These are phyloP conservation scores for Drosophila austrosaltans DNA, from an alignment of 2,888 invertebrate species.

Conservation along the genomic window DNA sequence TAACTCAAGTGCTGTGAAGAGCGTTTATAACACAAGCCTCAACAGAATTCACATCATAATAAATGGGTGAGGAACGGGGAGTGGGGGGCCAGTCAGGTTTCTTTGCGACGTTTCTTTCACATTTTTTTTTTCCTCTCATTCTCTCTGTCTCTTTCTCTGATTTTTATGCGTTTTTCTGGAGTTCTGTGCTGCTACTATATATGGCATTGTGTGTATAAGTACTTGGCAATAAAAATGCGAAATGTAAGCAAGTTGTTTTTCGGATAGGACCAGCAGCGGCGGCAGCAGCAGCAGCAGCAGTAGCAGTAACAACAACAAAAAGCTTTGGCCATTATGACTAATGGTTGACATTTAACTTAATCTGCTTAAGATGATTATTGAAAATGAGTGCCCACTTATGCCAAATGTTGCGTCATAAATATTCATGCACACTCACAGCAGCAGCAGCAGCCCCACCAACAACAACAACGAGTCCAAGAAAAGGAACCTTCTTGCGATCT, in stretches of 20 bases:
- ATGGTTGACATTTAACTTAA: slow-evolving; percentile 78
- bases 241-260: slow-evolving; percentile 62
- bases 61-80: slow-evolving; percentile 50
- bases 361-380: slow-evolving; percentile 78
- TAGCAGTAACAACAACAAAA: slow-evolving; percentile 29
- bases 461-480: neutral
- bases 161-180: slow-evolving; percentile 70
- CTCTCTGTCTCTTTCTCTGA: slow-evolving; percentile 41
- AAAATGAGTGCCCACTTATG: slow-evolving; percentile 77
- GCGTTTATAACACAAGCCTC: slow-evolving; percentile 66
- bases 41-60: slow-evolving; percentile 71
- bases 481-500: slow-evolving; percentile 20
- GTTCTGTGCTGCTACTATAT: slow-evolving; percentile 26
- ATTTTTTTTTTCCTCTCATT: slow-evolving; percentile 20
- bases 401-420: slow-evolving; percentile 79
- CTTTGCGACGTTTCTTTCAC: slow-evolving; percentile 31
- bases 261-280: slow-evolving; percentile 45
- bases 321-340: slow-evolving; percentile 76
- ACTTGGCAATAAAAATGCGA: slow-evolving; percentile 72
- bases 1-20: slow-evolving; percentile 60
- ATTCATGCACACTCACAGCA: slow-evolving; percentile 67
- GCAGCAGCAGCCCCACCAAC: slow-evolving; percentile 17
- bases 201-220: slow-evolving; percentile 51
- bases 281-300: neutral
- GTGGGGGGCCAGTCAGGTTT: slow-evolving; percentile 33